Conservation (phyloP, 53 echinoderm and acorn worm species). For the Actinopyga echinites region DNA sequence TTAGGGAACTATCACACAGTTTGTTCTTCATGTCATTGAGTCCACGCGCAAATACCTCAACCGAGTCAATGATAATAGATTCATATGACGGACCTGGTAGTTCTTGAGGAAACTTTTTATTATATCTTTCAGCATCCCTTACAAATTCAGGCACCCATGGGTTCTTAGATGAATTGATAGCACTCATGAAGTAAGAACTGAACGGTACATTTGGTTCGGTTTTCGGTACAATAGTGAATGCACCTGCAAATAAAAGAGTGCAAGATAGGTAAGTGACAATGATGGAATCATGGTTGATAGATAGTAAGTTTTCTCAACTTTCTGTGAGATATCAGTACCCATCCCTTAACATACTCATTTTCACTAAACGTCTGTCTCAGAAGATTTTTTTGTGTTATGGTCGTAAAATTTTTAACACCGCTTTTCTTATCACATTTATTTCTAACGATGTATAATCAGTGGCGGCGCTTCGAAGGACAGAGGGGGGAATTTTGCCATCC, state of each 20-base stretch:
- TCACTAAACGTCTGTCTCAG: no score
- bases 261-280: background rate
- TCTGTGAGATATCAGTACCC: no score
- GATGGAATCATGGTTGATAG: no score
- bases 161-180: conserved; percentile 44
- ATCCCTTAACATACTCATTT: no score
- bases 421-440: no score
- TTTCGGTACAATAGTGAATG: conserved; percentile 73
- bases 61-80: conserved; percentile 80
- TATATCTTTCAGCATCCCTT: conserved; percentile 5
- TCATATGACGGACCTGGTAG: conserved; percentile 62
- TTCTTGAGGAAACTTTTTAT: no score
- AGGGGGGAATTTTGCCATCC: no score
- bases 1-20: background rate
- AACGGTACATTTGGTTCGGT: conserved; percentile 54
- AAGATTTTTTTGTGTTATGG: no score
- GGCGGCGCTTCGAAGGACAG: no score
- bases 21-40: conserved; percentile 50
- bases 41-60: conserved; percentile 73
- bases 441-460: no score
- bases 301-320: no score
- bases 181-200: conserved; percentile 61
- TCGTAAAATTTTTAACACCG: no score
- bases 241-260: conserved; percentile 42
- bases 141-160: conserved; percentile 77